These are phyloP conservation scores for Helarctos malayanus DNA, from an alignment of 2,797 vertebrate species.

Conservation along the genomic window DNA sequence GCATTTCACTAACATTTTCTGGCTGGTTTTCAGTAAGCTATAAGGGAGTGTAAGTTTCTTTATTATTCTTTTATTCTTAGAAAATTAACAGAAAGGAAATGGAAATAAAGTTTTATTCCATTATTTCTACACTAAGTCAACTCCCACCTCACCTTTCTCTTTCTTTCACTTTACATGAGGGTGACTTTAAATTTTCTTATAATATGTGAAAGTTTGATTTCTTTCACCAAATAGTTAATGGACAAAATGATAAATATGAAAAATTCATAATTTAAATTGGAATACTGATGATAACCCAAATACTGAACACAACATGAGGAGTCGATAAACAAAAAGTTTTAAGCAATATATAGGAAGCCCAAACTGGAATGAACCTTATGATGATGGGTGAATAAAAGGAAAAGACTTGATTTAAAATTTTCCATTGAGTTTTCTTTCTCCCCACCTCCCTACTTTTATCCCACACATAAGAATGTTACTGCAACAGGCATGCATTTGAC, in stretches of 20 bases:
- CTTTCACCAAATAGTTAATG: neutral
- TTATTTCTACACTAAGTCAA: neutral
- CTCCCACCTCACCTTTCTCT: neutral
- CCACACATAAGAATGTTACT: neutral
- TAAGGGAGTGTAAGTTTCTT: neutral
- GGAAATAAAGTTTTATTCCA: neutral
- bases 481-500: no score
- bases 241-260: neutral
- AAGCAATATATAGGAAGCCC: neutral
- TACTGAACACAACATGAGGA: neutral
- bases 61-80: neutral
- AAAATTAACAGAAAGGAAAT: conserved; percentile 20
- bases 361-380: neutral
- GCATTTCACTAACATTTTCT: neutral
- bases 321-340: neutral
- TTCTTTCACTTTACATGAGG: neutral
- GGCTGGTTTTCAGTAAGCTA: neutral
- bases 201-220: neutral
- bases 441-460: neutral
- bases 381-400: neutral
- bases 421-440: neutral
- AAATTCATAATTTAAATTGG: conserved; percentile 18
- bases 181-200: neutral
- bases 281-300: neutral
- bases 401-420: neutral